phyloP scores from a whole-genome alignment of 2,113 vertebrate genomes.

The Alethe diademata region DNA sequence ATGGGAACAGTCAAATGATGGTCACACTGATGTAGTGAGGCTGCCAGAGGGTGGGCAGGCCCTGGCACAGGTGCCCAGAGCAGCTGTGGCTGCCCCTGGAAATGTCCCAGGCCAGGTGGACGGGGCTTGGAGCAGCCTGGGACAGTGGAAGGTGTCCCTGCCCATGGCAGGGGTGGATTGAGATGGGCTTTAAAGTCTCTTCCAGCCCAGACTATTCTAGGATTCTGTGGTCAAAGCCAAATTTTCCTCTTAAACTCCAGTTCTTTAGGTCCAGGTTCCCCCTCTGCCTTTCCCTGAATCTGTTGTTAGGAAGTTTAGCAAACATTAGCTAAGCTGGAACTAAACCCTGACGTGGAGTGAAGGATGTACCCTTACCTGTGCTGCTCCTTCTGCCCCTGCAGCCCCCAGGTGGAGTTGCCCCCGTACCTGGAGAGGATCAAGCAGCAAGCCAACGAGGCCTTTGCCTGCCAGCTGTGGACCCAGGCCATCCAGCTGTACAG shows the following conservation, averaged over 20 bases:
- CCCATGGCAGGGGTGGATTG: no score
- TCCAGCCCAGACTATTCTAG: not conserved
- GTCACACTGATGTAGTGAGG: not conserved
- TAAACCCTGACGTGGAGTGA: not conserved
- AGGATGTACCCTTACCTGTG: not conserved
- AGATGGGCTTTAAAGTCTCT: not conserved
- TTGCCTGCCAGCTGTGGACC: conserved; percentile 96
- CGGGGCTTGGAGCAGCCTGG: rapidly evolving
- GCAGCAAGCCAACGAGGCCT: conserved; percentile 96
- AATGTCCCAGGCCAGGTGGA: not conserved
- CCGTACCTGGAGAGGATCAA: conserved; percentile 92
- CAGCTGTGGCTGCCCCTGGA: not conserved
- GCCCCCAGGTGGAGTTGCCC: conserved; percentile 86
- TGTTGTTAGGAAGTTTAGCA: no score
- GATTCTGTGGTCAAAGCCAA: not conserved
- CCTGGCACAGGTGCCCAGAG: not conserved
- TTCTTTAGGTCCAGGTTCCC: not conserved
- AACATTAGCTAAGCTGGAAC: not conserved
- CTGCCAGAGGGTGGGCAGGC: not conserved
- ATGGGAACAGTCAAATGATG: not conserved
- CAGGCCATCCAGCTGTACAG: conserved; percentile 99
- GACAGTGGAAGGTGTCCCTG: not conserved
- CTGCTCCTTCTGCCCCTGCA: conserved; percentile 27
- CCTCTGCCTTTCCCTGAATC: not conserved
- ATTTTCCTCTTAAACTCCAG: not conserved